Evolutionary conservation across 2,888 invertebrate species (phyloP), one percentile per base, ranked within the genome.

Genomic region (Acholoe squamosa): DNA sequence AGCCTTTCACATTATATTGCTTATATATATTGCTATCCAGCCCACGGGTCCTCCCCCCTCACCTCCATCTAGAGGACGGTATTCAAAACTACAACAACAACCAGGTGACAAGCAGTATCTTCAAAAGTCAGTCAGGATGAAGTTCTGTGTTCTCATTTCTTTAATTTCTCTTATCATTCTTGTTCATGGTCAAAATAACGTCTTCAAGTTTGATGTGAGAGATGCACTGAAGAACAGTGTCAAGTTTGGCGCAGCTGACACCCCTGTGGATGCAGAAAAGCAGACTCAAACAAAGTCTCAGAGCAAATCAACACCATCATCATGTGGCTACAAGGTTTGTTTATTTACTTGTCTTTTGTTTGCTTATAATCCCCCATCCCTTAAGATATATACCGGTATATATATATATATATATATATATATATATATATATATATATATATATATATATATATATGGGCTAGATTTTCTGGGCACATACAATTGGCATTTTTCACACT

Each of bases 321-420:
- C 76, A 19, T 76, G 76, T 28, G 76, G 76, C 16, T 76, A 76
- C 25, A 25, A 76, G 76, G 76, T 76, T 7, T 7, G 76, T 31
- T 76, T 31, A 76, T 76, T 31, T 76, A 22, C 19, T 61, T 61
- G 19, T 61, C 61, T 12, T 12, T 61, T 61, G 22, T 61, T 61
- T 61, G 19, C 19, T 12, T 61, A 61, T 61, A 28, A 86, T 84
- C n/a, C n/a, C n/a, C n/a, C n/a, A n/a, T n/a, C n/a, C n/a, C n/a
- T n/a, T n/a, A n/a, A 77, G 10, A 77, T 89, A n/a, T n/a, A n/a
- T n/a, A n/a, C n/a, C n/a, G n/a, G n/a, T n/a, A n/a, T n/a, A n/a
- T n/a, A n/a, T n/a, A 89, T 89, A 89, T 89, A 28, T 89, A 89
- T 89, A 88, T 89, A 89, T 89, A 28, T 89, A 61, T 89, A 52